A percentile compares a stretch with the other conserved stretches of the same genome.
phyloP scores from a whole-genome alignment of 2,797 vertebrate species.

The Cossypha heuglini region DNA sequence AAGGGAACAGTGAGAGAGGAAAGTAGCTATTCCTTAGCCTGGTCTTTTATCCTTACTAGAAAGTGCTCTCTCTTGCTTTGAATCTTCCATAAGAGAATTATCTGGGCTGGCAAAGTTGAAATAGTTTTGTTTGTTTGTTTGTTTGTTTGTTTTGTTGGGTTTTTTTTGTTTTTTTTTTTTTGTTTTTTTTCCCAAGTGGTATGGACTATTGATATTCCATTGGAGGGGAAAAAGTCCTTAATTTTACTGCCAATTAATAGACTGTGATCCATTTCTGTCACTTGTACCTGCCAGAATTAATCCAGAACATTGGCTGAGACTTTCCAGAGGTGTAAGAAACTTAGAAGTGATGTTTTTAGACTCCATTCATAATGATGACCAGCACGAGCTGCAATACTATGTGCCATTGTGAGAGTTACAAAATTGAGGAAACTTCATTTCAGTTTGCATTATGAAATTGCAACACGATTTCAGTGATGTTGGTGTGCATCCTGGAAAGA shows the following conservation, averaged over 20 bases:
- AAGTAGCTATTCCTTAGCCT: accelerated
- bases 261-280: neutral
- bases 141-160: too few relatives aligned
- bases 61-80: neutral
- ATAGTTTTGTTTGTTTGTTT: neutral
- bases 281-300: neutral
- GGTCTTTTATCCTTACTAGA: neutral
- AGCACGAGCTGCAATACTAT: neutral
- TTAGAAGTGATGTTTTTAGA: neutral
- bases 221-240: neutral
- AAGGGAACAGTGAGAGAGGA: neutral
- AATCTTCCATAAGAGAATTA: neutral
- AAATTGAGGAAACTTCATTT: neutral
- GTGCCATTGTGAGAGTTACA: neutral
- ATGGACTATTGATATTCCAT: neutral
- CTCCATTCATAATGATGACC: neutral
- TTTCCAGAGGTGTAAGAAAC: neutral
- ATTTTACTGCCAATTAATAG: neutral
- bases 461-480: neutral
- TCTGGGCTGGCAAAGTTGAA: neutral
- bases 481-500: neutral
- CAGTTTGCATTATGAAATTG: neutral
- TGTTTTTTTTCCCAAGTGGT: neutral
- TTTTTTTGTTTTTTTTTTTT: neutral
- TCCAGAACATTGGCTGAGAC: neutral